Evolutionary conservation across 2,797 vertebrate species (phyloP).

Genomic region (Mycteria americana): DNA sequence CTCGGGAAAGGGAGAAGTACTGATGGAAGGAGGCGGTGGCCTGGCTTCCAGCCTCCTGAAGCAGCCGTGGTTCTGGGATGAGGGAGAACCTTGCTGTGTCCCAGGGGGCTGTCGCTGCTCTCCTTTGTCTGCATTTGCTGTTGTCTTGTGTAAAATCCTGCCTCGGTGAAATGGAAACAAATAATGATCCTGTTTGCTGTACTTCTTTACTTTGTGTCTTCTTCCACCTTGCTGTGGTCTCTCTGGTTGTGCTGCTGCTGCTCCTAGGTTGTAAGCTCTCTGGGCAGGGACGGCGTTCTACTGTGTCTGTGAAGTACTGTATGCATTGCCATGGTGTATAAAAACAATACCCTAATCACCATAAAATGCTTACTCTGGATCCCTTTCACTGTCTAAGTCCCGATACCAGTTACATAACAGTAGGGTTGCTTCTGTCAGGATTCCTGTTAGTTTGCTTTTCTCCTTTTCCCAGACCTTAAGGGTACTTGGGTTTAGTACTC

Average conservation of each 20-base stretch:
- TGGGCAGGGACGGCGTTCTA: conserved; percentile 21
- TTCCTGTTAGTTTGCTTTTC: not conserved
- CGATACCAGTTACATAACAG: not conserved
- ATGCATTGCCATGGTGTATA: not conserved
- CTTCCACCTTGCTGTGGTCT: not conserved
- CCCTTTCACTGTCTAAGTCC: not conserved
- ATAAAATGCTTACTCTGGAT: not conserved
- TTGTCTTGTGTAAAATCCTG: not conserved
- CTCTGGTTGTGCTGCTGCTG: not conserved
- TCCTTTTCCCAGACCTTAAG: not conserved
- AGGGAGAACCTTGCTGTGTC: not conserved
- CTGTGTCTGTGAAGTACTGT: conserved; percentile 1
- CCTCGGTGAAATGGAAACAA: not conserved
- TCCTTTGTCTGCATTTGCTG: not conserved
- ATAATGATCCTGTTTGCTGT: not conserved
- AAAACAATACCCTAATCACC: not conserved
- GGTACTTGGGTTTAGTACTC: not conserved
- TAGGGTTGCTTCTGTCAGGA: not conserved
- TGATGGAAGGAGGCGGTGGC: not conserved
- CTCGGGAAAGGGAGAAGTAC: not conserved
- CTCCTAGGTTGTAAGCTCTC: conserved; percentile 47
- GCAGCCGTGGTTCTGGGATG: not conserved
- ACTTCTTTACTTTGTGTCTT: not conserved
- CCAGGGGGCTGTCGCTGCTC: not conserved
- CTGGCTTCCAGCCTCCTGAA: not conserved